phyloP scores from a whole-genome alignment of 2,113 vertebrate genomes.

The Rutilus rutilus region DNA sequence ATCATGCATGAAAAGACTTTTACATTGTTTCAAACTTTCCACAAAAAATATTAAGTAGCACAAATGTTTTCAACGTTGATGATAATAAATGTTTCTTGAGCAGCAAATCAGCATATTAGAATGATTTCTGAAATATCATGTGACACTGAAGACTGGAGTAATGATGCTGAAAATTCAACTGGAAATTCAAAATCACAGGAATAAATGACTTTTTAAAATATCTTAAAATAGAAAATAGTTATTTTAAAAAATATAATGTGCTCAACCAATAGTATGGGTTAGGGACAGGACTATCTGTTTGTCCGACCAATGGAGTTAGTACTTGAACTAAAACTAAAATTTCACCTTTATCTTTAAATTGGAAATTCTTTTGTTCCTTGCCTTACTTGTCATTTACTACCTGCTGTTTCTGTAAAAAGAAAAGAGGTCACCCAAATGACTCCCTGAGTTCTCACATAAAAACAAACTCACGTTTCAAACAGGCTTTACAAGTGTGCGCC shows the following conservation, averaged over 20 bases:
- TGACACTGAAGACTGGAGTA: too few relatives aligned
- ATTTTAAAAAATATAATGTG: not conserved
- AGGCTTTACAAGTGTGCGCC: conserved; percentile 70
- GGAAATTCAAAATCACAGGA: not conserved
- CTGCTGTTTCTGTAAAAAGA: conserved; percentile 49
- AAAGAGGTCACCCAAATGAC: conserved; percentile 52
- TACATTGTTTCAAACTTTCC: too few relatives aligned
- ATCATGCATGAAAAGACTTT: not conserved
- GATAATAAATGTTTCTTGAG: not conserved
- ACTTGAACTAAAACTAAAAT: too few relatives aligned
- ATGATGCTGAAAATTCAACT: not conserved
- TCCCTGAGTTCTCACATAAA: conserved; percentile 62
- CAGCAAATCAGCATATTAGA: not conserved
- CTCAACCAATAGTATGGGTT: not conserved
- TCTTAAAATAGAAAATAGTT: not conserved
- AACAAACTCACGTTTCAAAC: conserved; percentile 64
- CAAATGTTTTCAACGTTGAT: not conserved
- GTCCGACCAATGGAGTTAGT: not conserved
- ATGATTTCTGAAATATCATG: not conserved
- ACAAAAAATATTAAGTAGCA: too few relatives aligned
- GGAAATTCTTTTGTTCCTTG: not conserved
- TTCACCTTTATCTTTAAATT: not conserved
- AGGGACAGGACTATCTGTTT: not conserved
- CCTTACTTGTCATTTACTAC: conserved; percentile 23
- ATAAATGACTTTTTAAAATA: not conserved